Conservation (phyloP, 2,113 vertebrate genomes). For the Eubucco bourcierii region DNA sequence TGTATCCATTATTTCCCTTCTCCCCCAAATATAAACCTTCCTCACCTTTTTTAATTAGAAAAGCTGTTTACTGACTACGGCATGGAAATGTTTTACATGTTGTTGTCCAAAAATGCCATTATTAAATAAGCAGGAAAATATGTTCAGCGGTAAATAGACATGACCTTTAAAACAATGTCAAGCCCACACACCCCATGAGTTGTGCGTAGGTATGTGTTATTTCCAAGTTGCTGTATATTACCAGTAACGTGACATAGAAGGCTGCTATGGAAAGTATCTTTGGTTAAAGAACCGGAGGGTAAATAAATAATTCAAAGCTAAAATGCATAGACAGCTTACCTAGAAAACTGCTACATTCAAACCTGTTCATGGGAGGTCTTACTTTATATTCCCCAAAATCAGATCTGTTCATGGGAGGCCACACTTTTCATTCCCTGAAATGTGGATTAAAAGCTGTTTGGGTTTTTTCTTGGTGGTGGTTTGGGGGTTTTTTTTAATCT, state of each 20-base stretch:
- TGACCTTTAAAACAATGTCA: slow-evolving; percentile 58
- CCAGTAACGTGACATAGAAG: neutral
- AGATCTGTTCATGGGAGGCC: neutral
- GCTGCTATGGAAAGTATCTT: slow-evolving; percentile 35
- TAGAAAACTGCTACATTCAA: neutral
- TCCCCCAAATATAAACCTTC: slow-evolving; percentile 56
- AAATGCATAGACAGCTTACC: neutral
- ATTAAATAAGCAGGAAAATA: slow-evolving; percentile 60
- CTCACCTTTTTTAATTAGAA: slow-evolving; percentile 64
- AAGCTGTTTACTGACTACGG: slow-evolving; percentile 48
- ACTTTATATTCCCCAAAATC: neutral
- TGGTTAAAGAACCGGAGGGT: neutral
- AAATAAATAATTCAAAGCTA: slow-evolving; percentile 18
- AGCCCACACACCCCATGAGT: slow-evolving; percentile 17
- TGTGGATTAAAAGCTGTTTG: neutral
- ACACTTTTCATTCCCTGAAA: neutral
- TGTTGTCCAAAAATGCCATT: slow-evolving; percentile 31
- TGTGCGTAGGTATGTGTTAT: slow-evolving; percentile 18
- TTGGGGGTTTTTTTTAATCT: neutral
- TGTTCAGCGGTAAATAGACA: slow-evolving; percentile 37
- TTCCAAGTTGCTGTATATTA: neutral
- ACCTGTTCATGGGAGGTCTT: neutral
- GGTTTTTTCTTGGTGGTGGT: too few species aligned
- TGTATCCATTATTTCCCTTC: slow-evolving; percentile 46
- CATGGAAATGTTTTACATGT: slow-evolving; percentile 46